These are phyloP conservation scores for Sarcophaga variegata DNA, from an alignment of 2,888 invertebrate species.

Conservation along the genomic window DNA sequence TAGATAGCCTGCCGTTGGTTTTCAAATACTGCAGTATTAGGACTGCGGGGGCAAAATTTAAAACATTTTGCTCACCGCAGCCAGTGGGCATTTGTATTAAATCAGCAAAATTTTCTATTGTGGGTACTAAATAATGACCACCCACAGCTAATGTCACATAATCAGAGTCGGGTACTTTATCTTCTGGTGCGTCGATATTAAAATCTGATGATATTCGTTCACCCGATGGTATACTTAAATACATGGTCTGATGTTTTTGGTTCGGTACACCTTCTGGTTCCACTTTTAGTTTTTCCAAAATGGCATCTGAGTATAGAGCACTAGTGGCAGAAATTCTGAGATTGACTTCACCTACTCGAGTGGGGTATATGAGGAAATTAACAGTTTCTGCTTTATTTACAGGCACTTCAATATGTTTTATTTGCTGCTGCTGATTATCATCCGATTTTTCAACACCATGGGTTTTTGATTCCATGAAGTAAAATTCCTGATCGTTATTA, in stretches of 20 bases:
- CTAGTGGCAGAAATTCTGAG: conserved; percentile 86
- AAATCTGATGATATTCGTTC: not conserved
- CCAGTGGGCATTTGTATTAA: conserved; percentile 92
- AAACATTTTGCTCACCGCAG: conserved; percentile 96
- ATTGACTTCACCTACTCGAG: conserved; percentile 85
- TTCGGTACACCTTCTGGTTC: conserved; percentile 88
- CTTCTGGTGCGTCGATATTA: conserved; percentile 84
- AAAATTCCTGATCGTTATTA: conserved; percentile 89
- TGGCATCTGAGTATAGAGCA: conserved; percentile 82
- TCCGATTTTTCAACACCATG: conserved; percentile 74
- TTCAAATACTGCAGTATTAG: conserved; percentile 92
- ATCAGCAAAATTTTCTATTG: conserved; percentile 86
- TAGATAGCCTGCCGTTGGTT: conserved; percentile 73
- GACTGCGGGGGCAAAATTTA: conserved; percentile 94
- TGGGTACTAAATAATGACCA: conserved; percentile 83
- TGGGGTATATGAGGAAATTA: conserved; percentile 88
- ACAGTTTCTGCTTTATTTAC: conserved; percentile 85
- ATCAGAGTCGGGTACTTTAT: conserved; percentile 84
- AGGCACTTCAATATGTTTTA: conserved; percentile 84
- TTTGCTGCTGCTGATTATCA: conserved; percentile 68
- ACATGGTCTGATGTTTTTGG: not conserved
- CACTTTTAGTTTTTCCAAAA: conserved; percentile 85
- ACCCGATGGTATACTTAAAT: not conserved
- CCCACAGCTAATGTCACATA: conserved; percentile 83
- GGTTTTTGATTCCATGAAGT: conserved; percentile 82